Evolutionary conservation across 2,113 vertebrate genomes (phyloP), one percentile per base, ranked within the genome.

Genomic region (Promerops cafer): DNA sequence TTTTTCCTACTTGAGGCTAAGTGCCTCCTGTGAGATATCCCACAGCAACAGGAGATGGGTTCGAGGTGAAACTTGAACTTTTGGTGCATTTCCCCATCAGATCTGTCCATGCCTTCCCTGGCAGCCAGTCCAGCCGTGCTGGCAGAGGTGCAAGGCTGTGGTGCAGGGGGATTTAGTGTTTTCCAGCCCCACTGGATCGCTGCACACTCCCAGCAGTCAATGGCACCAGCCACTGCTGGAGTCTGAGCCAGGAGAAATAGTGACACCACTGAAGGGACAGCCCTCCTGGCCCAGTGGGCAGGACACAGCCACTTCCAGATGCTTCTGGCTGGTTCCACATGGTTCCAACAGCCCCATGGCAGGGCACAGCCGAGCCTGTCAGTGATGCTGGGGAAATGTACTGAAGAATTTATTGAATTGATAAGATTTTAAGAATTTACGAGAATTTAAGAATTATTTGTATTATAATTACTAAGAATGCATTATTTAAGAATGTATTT

Each of bases 31-130:
- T 5, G 21, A 95, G 81, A 54, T 31, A 24, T 68, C 89, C 71
- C 6, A 1, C 61, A 88, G 89, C 75, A 85, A 56, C 49, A 33
- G 33, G 49, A 92, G 61, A 56, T 0, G 0, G 57, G 57, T 17
- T 84, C 35, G 90, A 63, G 84, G 74, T 39, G 84, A 94, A 94
- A 95, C 52, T 31, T 61, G 84, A 94, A 66, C 81, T 78, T 81
- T 5, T 42, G 60, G 50, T 94, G 77, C 0, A 0, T 84, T 95
- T 82, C 39, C 42, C 64, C 6, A 2, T 40, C 78, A 49, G 87
- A n/a, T 50, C 54, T 4, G 2, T 31, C 75, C 61, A 7, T 9
- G 8, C 66, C 35, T 84, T 47, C 54, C 33, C n/a, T 11, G 2
- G 45, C 63, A 89, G 70, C 63, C 49, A 28, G 61, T 56, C 49